Percentiles rank a stretch among this genome's conserved stretches.
These are phyloP conservation scores for Chrysocyon brachyurus DNA, from an alignment of 2,797 vertebrate species.

Conservation along the genomic window DNA sequence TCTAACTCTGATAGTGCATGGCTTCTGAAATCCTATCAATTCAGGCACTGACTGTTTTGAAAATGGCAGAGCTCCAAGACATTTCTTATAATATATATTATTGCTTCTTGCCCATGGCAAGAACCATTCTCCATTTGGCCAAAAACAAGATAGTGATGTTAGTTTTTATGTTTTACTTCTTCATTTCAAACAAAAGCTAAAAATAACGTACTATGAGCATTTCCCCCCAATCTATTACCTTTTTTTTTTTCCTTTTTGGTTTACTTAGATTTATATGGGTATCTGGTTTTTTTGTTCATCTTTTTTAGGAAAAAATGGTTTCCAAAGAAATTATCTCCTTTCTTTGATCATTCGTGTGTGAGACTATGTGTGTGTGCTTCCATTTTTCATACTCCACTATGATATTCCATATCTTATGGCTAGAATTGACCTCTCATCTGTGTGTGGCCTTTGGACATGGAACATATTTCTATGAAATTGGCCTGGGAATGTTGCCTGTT, in stretches of 20 bases:
- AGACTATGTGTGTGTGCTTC: background rate
- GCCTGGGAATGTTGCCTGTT: background rate
- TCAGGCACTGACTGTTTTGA: background rate
- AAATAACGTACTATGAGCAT: background rate
- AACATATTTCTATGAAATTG: conserved; percentile 42
- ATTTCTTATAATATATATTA: conserved; percentile 8
- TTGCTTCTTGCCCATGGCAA: conserved; percentile 11
- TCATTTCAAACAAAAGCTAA: conserved; percentile 42
- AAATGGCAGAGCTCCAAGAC: conserved; percentile 27
- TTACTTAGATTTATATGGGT: background rate
- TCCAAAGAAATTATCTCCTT: background rate
- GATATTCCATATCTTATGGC: background rate
- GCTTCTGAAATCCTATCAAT: conserved; percentile 12
- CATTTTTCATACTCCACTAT: background rate
- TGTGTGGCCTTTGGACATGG: background rate
- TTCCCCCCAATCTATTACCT: background rate
- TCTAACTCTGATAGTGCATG: conserved; percentile 1
- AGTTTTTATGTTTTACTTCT: conserved; percentile 59
- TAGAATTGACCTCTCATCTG: background rate
- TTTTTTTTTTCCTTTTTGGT: background rate
- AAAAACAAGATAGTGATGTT: background rate
- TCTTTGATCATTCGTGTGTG: background rate
- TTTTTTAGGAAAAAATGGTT: background rate
- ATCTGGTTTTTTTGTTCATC: background rate
- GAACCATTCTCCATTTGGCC: conserved; percentile 11